Conservation (phyloP, 2,797 vertebrate genomes). For the Lutjanus campechanus region DNA sequence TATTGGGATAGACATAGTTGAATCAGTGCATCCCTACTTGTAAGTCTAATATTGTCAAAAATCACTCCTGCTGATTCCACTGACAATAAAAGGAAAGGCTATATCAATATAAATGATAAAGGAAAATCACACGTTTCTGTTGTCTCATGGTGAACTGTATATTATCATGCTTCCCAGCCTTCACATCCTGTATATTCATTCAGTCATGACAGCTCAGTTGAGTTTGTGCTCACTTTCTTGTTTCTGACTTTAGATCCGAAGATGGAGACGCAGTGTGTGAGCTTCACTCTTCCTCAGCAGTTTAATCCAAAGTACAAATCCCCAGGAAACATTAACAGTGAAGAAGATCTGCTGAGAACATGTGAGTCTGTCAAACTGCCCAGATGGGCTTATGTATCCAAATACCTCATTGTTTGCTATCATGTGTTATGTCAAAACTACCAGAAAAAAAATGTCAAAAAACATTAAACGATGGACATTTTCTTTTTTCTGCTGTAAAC, state of each 20-base stretch:
- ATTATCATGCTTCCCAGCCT: background rate
- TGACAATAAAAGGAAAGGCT: no score
- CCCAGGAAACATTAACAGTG: conserved; percentile 85
- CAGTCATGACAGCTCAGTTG: background rate
- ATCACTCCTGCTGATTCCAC: background rate
- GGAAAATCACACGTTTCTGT: background rate
- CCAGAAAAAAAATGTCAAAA: no score
- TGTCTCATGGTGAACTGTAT: background rate
- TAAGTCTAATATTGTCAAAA: no score
- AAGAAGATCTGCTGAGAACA: conserved; percentile 92
- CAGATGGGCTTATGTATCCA: no score
- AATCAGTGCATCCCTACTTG: no score
- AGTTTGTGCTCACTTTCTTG: conserved; percentile 18
- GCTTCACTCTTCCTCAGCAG: conserved; percentile 93
- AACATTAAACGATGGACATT: no score
- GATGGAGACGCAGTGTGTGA: conserved; percentile 88
- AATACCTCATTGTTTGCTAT: no score
- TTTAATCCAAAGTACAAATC: conserved; percentile 89
- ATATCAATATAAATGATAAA: background rate
- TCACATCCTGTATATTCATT: background rate
- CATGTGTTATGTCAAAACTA: no score
- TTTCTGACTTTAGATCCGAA: conserved; percentile 77
- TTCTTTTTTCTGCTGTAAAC: no score
- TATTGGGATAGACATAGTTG: no score
- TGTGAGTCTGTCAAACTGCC: conserved; percentile 85